Conservation (phyloP, 2,888 invertebrate species). For the Ditylenchus weischeri region DNA sequence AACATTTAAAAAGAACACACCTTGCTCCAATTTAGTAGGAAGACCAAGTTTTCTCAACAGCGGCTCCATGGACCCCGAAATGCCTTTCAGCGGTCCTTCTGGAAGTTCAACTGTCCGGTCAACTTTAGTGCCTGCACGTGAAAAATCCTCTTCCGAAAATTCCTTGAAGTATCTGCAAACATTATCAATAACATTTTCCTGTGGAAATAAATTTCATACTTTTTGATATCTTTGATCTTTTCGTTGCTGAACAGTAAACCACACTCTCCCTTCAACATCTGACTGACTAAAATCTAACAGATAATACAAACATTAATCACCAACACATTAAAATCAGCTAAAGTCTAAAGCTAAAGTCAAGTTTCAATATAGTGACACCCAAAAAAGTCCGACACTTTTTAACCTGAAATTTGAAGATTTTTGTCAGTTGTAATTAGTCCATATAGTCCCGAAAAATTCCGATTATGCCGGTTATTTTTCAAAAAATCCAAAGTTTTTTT, state of each 20-base stretch:
- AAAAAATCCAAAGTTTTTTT: too few relatives aligned
- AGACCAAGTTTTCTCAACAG: slow-evolving; percentile 86
- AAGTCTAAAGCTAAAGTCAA: too few relatives aligned
- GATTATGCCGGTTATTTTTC: too few relatives aligned
- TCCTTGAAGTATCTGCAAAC: slow-evolving; percentile 74
- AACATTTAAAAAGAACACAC: slow-evolving; percentile 40
- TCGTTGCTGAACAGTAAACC: slow-evolving; percentile 88
- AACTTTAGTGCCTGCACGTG: slow-evolving; percentile 75
- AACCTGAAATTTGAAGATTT: too few relatives aligned
- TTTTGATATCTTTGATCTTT: slow-evolving; percentile 72
- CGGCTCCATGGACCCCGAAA: slow-evolving; percentile 90
- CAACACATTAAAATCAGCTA: too few relatives aligned
- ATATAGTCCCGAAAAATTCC: too few relatives aligned
- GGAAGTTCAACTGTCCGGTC: slow-evolving; percentile 75
- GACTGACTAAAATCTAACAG: slow-evolving; percentile 62
- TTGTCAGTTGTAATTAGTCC: too few relatives aligned
- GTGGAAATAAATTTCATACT: slow-evolving; percentile 59
- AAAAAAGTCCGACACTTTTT: too few relatives aligned
- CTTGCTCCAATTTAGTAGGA: slow-evolving; percentile 76
- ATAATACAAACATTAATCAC: background rate
- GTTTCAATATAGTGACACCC: too few relatives aligned
- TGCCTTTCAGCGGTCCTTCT: slow-evolving; percentile 80
- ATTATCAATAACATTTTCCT: background rate
- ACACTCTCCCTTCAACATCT: slow-evolving; percentile 77
- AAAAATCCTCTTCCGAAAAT: slow-evolving; percentile 78